Evolutionary conservation across 1,140 invertebrate genomes (phyloP).

Genomic region (Drosophila persimilis): DNA sequence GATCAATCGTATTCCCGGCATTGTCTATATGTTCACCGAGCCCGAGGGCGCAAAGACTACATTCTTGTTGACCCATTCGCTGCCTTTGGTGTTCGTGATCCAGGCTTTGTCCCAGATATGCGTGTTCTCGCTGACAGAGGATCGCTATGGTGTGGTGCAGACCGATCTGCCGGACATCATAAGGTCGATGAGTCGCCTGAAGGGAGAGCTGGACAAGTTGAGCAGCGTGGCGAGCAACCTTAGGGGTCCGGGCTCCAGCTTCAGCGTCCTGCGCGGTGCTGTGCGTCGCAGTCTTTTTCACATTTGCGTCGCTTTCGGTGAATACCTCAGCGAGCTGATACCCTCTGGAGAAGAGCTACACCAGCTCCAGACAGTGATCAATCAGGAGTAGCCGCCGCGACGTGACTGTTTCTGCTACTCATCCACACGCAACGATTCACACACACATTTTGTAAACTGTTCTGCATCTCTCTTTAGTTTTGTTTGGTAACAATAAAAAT

Average conservation of each 20-base stretch:
- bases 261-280: constrained; percentile 85
- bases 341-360: constrained; percentile 84
- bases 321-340: constrained; percentile 87
- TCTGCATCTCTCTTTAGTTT: constrained; percentile 62
- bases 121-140: constrained; percentile 88
- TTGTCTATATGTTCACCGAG: constrained; percentile 89
- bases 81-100: constrained; percentile 88
- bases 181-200: constrained; percentile 86
- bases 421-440: background rate
- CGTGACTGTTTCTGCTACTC: background rate
- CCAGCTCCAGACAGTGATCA: constrained; percentile 84
- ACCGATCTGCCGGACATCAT: constrained; percentile 89
- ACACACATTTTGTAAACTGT: constrained; percentile 40
- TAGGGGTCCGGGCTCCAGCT: constrained; percentile 85
- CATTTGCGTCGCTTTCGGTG: constrained; percentile 87
- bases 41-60: constrained; percentile 87
- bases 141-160: constrained; percentile 91
- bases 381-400: constrained; percentile 78
- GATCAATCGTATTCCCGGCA: constrained; percentile 85
- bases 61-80: constrained; percentile 86
- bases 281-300: constrained; percentile 90
- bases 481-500: constrained; percentile 74
- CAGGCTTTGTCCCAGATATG: constrained; percentile 88
- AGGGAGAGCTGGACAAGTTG: constrained; percentile 88
- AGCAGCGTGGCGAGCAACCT: constrained; percentile 86